Evolutionary conservation across 2,797 vertebrate genomes (phyloP).

Genomic region (Pteropus rufus): DNA sequence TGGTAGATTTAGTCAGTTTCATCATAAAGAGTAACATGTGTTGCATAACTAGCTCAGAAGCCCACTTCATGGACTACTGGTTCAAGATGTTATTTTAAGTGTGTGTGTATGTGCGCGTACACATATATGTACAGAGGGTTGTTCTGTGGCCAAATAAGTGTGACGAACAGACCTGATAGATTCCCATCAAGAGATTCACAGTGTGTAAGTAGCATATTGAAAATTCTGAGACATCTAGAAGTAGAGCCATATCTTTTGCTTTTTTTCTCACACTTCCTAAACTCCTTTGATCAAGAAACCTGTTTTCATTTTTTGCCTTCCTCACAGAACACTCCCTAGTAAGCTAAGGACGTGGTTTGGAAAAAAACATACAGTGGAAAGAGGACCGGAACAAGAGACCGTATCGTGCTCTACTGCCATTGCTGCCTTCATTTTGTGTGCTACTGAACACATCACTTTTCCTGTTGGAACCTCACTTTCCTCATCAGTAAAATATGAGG

Average conservation of each 20-base stretch:
- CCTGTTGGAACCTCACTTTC: not conserved
- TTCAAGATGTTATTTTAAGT: not conserved
- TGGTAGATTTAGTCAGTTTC: not conserved
- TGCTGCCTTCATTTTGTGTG: not conserved
- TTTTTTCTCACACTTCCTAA: not conserved
- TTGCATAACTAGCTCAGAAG: not conserved
- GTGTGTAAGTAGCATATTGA: not conserved
- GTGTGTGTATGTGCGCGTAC: no score
- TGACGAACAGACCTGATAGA: not conserved
- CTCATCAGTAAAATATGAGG: not conserved
- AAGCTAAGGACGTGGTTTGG: not conserved
- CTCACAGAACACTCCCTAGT: not conserved
- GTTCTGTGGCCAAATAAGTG: not conserved
- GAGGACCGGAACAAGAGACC: not conserved
- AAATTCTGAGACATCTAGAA: not conserved
- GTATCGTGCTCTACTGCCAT: rapidly evolving
- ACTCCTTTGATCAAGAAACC: not conserved
- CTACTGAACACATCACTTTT: not conserved
- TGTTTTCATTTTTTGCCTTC: not conserved
- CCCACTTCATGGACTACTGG: not conserved
- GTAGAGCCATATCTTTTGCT: not conserved
- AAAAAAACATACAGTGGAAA: not conserved
- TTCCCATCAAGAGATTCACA: not conserved
- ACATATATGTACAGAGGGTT: not conserved
- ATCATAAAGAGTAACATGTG: not conserved